Evolutionary conservation across 2,888 invertebrate species (phyloP), one percentile per base, ranked within the genome.

Genomic region (Slavum lentiscoides): DNA sequence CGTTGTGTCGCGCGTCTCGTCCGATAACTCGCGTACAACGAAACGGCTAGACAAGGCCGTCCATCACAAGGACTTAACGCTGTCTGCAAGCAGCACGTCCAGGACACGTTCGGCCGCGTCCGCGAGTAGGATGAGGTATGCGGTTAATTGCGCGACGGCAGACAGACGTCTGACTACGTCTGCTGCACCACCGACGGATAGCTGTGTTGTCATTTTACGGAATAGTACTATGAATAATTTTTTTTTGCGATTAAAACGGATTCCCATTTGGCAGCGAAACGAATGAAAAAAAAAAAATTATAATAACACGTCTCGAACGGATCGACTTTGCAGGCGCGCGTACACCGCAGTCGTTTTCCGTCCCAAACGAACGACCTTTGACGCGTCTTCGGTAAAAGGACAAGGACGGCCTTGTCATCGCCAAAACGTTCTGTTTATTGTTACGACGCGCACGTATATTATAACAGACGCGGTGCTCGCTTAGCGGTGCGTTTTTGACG

Each of bases 331-430:
- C 43, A 75, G 55, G n/a, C n/a, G n/a, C n/a, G n/a, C n/a, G n/a
- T n/a, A n/a, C n/a, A n/a, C n/a, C n/a, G n/a, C n/a, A n/a, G n/a
- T n/a, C 67, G 17, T 43, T 53, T 37, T 75, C 37, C 17, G 39
- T 58, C 43, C 58, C 67, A 58, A n/a, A n/a, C n/a, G n/a, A 66
- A 66, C 39, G 66, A 67, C 75, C 67, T 75, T 67, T 75, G 49
- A 58, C 6, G 21, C 55, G 64, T 37, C 21, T 21, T 15, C 49
- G 11, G 49, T 49, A 49, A 62, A 19, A 66, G 39, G 75, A 67
- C 67, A 75, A 75, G 75, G 75, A 58, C 75, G 75, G 39, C 75
- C 67, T 75, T 75, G 75, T 67, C 55, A 55, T 17, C 67, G 23
- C 8, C 58, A 21, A 8, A 58, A 2, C 11, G 49, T 74, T 74